Base-by-base conservation (phyloP, 2,888 invertebrate genomes). In the Shargacucullia verbasci region DNA sequence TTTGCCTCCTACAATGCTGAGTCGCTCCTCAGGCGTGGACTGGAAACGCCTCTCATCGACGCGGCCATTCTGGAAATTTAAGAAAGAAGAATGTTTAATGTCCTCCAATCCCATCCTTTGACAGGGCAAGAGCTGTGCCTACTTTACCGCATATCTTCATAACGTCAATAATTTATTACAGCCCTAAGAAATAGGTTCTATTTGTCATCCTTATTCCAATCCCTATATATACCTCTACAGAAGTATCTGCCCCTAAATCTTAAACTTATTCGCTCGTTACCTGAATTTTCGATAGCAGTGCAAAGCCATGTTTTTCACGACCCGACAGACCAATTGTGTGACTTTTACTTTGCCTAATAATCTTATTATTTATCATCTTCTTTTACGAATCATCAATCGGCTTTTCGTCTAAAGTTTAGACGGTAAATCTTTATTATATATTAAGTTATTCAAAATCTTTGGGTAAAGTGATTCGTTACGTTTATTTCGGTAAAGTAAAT, bases 1-100 rank as follows among this genome's bases (percentile, higher is more conserved):
- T 85, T 99, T 98, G 57, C 99, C 99, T n/a, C 99, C 99, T 15
- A 99, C 98, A 83, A 99, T 99, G 68, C 98, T 98, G 52, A 99
- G 91, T 9, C 98, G 95, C 83, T 98, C 98, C 87, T 99, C 98
- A 11, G 97, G 97, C 9, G 98, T 98, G 9, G 98, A 97, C 90
- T 98, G 98, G 89, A 97, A 98, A 50, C 97, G 95, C 49, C 97
- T 95, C 85, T 98, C 98, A 80, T 98, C 98, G n/a, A 98, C 96
- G 70, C 98, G 96, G 12, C 98, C 98, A 85, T 98, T 98, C 94
- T 95, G 90, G 45, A 94, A 92, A 54, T 10, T 14, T 35, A 5
- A 52, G 39, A 46, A 20, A 20, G 4, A 20, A 20, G 20, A 3
- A 20, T 20, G 20, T 20, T 29, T 13, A 29, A 0, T 9, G 1